Evolutionary conservation across 2,888 invertebrate species (phyloP).

Genomic region (Pachydiplax longipennis): DNA sequence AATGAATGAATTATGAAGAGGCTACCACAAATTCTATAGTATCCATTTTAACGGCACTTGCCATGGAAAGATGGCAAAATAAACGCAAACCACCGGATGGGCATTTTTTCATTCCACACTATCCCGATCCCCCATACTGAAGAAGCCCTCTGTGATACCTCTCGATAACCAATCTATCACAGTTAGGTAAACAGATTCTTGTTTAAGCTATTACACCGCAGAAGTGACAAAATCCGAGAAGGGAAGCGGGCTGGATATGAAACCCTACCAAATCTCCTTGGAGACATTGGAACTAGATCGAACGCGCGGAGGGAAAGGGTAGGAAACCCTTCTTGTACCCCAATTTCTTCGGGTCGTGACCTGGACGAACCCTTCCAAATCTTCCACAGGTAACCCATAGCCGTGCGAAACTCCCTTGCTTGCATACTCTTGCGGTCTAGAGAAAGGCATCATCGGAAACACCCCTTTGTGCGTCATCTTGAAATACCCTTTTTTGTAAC

Average conservation of each 20-base stretch:
- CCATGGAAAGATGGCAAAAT: too few relatives aligned
- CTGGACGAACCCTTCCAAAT: background rate
- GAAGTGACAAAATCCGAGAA: background rate
- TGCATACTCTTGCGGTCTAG: background rate
- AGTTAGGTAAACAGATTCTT: background rate
- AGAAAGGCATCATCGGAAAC: background rate
- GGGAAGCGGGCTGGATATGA: constrained; percentile 8
- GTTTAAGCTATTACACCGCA: background rate
- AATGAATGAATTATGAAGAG: too few relatives aligned
- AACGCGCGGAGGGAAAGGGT: too few relatives aligned
- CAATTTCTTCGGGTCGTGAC: background rate
- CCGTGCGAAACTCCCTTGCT: background rate
- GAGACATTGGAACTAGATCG: background rate
- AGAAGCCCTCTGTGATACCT: background rate
- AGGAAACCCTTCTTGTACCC: background rate
- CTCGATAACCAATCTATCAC: background rate
- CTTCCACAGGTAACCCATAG: background rate
- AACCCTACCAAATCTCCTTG: constrained; percentile 8
- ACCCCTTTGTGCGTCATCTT: background rate
- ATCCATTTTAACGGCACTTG: too few relatives aligned
- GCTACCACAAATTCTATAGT: too few relatives aligned
- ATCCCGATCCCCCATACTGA: background rate
- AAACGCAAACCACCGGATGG: too few relatives aligned
- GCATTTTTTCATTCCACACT: background rate
- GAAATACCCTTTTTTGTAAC: background rate